Conservation (phyloP, 2,797 vertebrate species). For the Allobates femoralis region DNA sequence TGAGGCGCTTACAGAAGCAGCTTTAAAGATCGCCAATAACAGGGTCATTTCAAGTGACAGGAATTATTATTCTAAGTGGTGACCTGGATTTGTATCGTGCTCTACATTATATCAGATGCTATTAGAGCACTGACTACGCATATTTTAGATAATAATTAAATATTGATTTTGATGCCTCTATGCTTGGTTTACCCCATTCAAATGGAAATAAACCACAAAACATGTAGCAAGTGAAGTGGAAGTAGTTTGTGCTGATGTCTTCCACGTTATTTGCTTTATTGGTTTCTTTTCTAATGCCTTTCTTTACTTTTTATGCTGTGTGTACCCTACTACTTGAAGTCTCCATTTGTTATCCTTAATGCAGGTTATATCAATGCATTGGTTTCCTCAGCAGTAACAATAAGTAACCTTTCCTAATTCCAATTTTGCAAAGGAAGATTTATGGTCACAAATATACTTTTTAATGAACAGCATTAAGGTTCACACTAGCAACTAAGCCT, state of each 20-base stretch:
- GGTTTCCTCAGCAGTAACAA: background rate
- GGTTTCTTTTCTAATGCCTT: background rate
- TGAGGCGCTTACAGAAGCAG: slow-evolving; percentile 57
- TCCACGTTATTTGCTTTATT: background rate
- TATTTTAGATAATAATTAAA: slow-evolving; percentile 53
- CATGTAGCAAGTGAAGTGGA: background rate
- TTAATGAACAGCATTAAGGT: background rate
- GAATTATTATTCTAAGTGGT: slow-evolving; percentile 65
- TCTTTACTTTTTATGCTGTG: background rate
- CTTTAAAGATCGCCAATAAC: slow-evolving; percentile 70
- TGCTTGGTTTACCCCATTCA: slow-evolving; percentile 18
- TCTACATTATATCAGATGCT: slow-evolving; percentile 27
- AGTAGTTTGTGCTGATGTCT: background rate
- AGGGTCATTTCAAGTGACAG: slow-evolving; percentile 67
- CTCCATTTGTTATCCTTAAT: background rate
- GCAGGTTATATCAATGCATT: background rate
- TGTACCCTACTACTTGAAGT: background rate
- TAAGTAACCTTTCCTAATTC: background rate
- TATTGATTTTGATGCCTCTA: slow-evolving; percentile 41
- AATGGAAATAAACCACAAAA: background rate
- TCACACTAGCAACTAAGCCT: background rate
- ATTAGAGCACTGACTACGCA: slow-evolving; percentile 44
- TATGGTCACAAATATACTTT: background rate
- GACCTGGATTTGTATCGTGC: slow-evolving; percentile 9
- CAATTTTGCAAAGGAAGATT: background rate